A percentile compares a stretch with the other conserved stretches of the same genome.
phyloP scores from a whole-genome alignment of 2,888 invertebrate genomes.

The Nasonia oneida region DNA sequence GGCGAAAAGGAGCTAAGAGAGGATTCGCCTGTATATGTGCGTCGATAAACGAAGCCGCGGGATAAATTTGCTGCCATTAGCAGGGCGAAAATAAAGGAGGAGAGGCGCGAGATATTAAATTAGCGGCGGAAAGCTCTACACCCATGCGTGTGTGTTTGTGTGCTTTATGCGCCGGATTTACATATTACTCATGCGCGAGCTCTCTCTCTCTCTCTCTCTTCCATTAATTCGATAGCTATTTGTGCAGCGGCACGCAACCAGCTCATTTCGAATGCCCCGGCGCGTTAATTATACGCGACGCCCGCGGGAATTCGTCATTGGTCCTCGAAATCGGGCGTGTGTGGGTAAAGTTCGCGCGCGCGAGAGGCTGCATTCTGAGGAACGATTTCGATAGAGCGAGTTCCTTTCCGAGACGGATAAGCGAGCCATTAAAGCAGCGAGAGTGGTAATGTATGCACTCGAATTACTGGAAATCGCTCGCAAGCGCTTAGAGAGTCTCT shows the following conservation, averaged over 20 bases:
- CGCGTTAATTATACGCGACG: slow-evolving; percentile 29
- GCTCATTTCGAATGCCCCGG: slow-evolving; percentile 28
- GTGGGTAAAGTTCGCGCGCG: neutral
- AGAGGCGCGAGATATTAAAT: slow-evolving; percentile 76
- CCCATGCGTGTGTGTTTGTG: neutral
- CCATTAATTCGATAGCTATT: slow-evolving; percentile 52
- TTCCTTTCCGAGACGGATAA: slow-evolving; percentile 48
- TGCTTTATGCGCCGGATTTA: slow-evolving; percentile 52
- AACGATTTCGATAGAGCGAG: slow-evolving; percentile 61
- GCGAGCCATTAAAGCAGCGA: slow-evolving; percentile 58
- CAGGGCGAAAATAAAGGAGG: slow-evolving; percentile 74
- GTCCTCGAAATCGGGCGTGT: slow-evolving; percentile 27
- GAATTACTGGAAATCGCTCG: slow-evolving; percentile 59
- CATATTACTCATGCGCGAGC: slow-evolving; percentile 57
- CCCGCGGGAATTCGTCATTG: slow-evolving; percentile 42
- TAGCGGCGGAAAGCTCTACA: slow-evolving; percentile 67
- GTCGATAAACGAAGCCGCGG: slow-evolving; percentile 73
- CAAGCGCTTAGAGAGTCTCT: neutral
- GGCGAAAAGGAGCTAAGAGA: slow-evolving; percentile 34
- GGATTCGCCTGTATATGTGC: neutral
- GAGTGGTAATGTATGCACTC: slow-evolving; percentile 56
- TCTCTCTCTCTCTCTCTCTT: slow-evolving; percentile 51
- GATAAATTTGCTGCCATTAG: slow-evolving; percentile 78
- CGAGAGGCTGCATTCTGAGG: slow-evolving; percentile 45
- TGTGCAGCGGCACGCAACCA: neutral